phyloP scores from a whole-genome alignment of 2,113 vertebrate genomes.

The Dasyurus viverrinus region DNA sequence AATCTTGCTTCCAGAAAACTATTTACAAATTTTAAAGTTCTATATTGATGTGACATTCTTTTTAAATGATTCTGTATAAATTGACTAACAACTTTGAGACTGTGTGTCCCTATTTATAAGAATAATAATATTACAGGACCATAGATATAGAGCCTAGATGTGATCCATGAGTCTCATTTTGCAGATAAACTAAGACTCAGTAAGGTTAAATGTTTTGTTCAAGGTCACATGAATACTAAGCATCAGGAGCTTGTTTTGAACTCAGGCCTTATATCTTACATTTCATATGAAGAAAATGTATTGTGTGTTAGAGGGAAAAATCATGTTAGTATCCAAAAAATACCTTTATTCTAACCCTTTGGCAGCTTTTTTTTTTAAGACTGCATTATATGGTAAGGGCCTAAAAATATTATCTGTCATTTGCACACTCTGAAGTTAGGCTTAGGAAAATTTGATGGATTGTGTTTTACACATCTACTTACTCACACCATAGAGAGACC shows the following conservation, averaged over 20 bases:
- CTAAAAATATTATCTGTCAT: background rate
- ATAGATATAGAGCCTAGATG: background rate
- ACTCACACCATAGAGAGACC: background rate
- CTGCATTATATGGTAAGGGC: background rate
- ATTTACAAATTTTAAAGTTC: background rate
- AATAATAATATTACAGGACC: background rate
- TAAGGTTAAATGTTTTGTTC: background rate
- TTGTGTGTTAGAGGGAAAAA: background rate
- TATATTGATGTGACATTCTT: background rate
- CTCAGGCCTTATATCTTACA: background rate
- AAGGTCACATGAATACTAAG: background rate
- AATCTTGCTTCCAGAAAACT: background rate
- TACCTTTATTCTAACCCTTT: background rate
- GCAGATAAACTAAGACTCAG: background rate
- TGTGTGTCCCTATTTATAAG: background rate
- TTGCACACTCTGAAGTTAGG: background rate
- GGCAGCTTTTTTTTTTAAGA: background rate
- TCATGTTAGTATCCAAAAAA: background rate
- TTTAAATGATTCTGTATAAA: background rate
- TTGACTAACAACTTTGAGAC: background rate
- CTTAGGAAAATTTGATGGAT: background rate
- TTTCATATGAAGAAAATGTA: background rate
- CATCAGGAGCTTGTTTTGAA: background rate
- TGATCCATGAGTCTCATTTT: background rate
- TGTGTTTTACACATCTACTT: background rate